Evolutionary conservation across 2,888 invertebrate genomes (phyloP), one percentile per base, ranked within the genome.

Genomic region (Eilema griseolum): DNA sequence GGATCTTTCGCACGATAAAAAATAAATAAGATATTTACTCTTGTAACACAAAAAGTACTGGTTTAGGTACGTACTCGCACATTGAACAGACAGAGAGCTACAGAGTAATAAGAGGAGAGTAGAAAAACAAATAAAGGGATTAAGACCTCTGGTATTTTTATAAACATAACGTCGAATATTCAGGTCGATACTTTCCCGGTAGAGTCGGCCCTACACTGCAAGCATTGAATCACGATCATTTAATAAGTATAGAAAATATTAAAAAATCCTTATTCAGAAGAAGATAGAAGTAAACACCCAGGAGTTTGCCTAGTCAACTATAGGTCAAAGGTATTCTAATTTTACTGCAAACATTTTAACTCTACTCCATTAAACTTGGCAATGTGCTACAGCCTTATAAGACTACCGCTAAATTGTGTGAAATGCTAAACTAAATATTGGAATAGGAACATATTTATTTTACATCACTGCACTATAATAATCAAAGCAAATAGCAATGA

Each of bases 401-500:
- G 68, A 61, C 71, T 69, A 71, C 26, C 16, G 60, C 61, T 69
- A 57, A 68, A 76, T 74, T 74, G 76, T 74, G 76, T 78, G 72
- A 72, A 74, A 69, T 66, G 65, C 67, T 59, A 57, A 67, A 74
- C 67, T 69, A 66, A 72, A 74, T 74, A 74, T 66, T 74, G 46
- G 28, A 46, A 41, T 61, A 57, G 12, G 23, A 59, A 68, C 62
- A 57, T 61, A 62, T 37, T 33, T 63, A 37, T 28, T 59, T 59
- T 26, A 59, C 14, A 26, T 26, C 57, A 59, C 52, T 63, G 59
- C 52, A 64, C 28, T 41, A 52, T 68, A 61, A 74, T 75, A 69
- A 75, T 59, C 72, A 69, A 60, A 46, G 67, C 74, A 74, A 79
- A 72, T 64, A 59, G 61, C 71, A 75, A 75, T 77, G 77, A 73